Evolutionary conservation across 2,797 vertebrate species (phyloP).

Genomic region (Masticophis lateralis): DNA sequence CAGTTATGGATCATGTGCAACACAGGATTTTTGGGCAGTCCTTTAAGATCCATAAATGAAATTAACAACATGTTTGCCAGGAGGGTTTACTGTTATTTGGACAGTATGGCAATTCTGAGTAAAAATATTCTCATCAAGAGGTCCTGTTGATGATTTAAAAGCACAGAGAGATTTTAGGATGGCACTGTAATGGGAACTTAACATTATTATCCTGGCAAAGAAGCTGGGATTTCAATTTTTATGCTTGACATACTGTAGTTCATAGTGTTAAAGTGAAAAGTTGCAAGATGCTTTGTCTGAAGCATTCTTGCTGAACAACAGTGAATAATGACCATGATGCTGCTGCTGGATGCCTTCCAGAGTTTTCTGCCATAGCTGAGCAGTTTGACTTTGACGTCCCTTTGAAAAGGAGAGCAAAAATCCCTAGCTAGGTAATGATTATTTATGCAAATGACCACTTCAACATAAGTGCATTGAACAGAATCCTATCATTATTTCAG

Average conservation of each 20-base stretch:
- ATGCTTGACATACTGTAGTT: neutral
- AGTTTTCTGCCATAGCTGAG: neutral
- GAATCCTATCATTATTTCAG: neutral
- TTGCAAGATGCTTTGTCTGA: neutral
- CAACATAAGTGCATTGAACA: neutral
- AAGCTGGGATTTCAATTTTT: neutral
- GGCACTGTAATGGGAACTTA: neutral
- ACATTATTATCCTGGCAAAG: neutral
- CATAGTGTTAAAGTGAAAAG: neutral
- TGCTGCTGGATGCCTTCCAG: neutral
- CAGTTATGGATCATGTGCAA: neutral
- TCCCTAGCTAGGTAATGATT: neutral
- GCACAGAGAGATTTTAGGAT: neutral
- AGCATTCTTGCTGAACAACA: neutral
- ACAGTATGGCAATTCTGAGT: neutral
- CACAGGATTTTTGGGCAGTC: neutral
- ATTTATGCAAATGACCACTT: neutral
- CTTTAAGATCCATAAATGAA: neutral
- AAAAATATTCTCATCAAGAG: neutral
- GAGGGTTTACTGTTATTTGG: neutral
- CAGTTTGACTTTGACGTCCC: neutral
- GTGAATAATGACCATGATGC: neutral
- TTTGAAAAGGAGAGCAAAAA: neutral
- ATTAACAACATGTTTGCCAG: neutral
- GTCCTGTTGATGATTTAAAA: neutral